phyloP scores from a whole-genome alignment of 2,113 vertebrate genomes.

The Gallinago undulata region DNA sequence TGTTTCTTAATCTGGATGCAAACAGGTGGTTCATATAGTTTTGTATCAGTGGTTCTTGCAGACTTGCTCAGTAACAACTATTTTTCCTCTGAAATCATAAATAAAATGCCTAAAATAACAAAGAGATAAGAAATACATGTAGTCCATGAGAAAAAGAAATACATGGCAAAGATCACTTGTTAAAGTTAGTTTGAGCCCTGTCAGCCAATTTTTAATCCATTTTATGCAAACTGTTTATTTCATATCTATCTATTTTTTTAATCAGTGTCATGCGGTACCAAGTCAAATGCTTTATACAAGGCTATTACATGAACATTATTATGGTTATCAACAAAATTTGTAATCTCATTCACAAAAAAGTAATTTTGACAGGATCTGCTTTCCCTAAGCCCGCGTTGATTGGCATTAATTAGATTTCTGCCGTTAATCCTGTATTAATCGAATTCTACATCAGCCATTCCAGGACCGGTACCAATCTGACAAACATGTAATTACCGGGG shows the following conservation, averaged over 20 bases:
- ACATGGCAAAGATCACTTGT: not conserved
- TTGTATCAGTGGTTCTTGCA: not conserved
- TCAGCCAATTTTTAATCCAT: not conserved
- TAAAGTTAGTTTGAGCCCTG: not conserved
- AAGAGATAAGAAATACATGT: not conserved
- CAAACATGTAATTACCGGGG: slow-evolving; percentile 25
- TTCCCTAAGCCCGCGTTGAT: slow-evolving; percentile 26
- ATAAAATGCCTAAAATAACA: not conserved
- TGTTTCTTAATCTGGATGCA: not conserved
- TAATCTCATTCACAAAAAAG: slow-evolving; percentile 28
- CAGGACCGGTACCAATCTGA: slow-evolving; percentile 10
- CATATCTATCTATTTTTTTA: not conserved
- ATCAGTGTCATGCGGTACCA: not conserved
- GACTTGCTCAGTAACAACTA: not conserved
- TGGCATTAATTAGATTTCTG: slow-evolving; percentile 53
- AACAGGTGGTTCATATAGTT: not conserved
- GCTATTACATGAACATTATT: slow-evolving; percentile 13
- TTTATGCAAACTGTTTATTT: not conserved
- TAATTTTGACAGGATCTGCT: slow-evolving; percentile 50
- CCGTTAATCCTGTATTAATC: slow-evolving; percentile 54
- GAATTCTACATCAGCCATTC: not conserved
- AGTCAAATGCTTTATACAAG: slow-evolving; percentile 11
- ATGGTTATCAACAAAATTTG: slow-evolving; percentile 51
- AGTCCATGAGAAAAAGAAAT: not conserved
- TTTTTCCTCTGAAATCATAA: not conserved